Conservation (phyloP, 2,113 vertebrate species). For the Trinectes maculatus region DNA sequence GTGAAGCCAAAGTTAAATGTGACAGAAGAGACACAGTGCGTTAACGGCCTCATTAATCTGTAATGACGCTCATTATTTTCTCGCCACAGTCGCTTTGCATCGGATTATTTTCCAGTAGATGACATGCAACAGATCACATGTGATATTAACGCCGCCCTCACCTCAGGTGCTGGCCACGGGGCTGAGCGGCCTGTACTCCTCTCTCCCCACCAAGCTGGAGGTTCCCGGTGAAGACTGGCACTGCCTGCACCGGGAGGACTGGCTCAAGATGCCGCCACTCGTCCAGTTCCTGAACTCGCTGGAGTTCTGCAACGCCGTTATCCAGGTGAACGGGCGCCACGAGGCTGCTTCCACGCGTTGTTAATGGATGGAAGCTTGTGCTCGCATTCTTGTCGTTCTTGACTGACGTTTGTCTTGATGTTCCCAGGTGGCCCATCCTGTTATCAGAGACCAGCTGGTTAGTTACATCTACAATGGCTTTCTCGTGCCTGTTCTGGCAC, state of each 20-base stretch:
- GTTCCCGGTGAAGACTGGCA: slow-evolving; percentile 93
- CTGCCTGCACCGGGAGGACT: slow-evolving; percentile 92
- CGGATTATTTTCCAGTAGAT: slow-evolving; percentile 7
- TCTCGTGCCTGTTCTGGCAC: slow-evolving; percentile 94
- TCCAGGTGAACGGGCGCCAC: slow-evolving; percentile 84
- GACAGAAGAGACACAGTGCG: background rate
- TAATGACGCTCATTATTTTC: slow-evolving; percentile 21
- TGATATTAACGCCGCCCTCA: background rate
- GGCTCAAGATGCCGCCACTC: slow-evolving; percentile 89
- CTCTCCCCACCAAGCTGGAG: slow-evolving; percentile 93
- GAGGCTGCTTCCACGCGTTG: background rate
- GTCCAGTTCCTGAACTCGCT: slow-evolving; percentile 97
- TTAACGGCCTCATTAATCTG: slow-evolving; percentile 28
- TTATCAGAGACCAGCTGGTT: slow-evolving; percentile 93
- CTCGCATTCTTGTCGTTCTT: background rate
- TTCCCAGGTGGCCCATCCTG: slow-evolving; percentile 89
- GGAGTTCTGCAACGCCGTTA: slow-evolving; percentile 97
- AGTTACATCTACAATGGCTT: slow-evolving; percentile 98
- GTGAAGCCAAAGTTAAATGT: background rate
- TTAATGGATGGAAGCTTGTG: background rate
- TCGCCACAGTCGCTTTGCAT: slow-evolving; percentile 8
- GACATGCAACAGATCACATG: background rate
- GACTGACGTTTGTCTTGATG: slow-evolving; percentile 10
- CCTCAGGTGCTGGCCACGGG: slow-evolving; percentile 95
- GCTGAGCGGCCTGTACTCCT: slow-evolving; percentile 95